A percentile compares a stretch with the other conserved stretches of the same genome.
phyloP scores from a whole-genome alignment of 2,888 invertebrate genomes.

The Camponotus fellah region DNA sequence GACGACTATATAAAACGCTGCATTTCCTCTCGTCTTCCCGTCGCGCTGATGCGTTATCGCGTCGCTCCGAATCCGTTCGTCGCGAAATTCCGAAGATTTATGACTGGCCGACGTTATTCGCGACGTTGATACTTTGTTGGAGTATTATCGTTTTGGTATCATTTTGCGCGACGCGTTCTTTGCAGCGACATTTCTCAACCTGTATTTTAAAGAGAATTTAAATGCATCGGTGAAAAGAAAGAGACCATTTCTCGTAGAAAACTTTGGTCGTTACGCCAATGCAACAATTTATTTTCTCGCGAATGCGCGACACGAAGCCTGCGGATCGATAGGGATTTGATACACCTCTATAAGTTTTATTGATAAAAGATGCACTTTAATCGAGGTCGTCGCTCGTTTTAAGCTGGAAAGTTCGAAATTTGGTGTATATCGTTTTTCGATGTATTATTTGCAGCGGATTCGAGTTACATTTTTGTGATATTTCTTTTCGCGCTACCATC shows the following conservation, averaged over 20 bases:
- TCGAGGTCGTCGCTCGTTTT: not conserved
- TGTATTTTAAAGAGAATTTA: not conserved
- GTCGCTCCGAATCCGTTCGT: slow-evolving; percentile 32
- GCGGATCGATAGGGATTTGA: not conserved
- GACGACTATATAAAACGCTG: slow-evolving; percentile 19
- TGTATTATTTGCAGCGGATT: slow-evolving; percentile 28
- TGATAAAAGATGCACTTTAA: not conserved
- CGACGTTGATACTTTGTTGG: slow-evolving; percentile 17
- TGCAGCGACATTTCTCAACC: not conserved
- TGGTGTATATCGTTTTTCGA: slow-evolving; percentile 1
- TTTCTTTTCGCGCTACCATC: slow-evolving; percentile 34
- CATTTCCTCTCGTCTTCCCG: not conserved
- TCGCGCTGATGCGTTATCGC: slow-evolving; percentile 33
- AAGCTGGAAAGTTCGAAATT: not conserved
- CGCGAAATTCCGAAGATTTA: slow-evolving; percentile 42
- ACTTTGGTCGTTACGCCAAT: not conserved
- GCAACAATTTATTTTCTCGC: slow-evolving; percentile 3
- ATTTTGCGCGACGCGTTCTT: not conserved
- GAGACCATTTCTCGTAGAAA: not conserved
- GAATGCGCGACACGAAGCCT: not conserved
- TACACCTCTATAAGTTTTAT: not conserved
- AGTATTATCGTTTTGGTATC: not conserved
- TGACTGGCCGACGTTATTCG: slow-evolving; percentile 3
- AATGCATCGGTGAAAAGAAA: not conserved
- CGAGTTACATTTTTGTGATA: slow-evolving; percentile 26